Evolutionary conservation across 2,797 vertebrate genomes (phyloP).

Genomic region (Iguana delicatissima): DNA sequence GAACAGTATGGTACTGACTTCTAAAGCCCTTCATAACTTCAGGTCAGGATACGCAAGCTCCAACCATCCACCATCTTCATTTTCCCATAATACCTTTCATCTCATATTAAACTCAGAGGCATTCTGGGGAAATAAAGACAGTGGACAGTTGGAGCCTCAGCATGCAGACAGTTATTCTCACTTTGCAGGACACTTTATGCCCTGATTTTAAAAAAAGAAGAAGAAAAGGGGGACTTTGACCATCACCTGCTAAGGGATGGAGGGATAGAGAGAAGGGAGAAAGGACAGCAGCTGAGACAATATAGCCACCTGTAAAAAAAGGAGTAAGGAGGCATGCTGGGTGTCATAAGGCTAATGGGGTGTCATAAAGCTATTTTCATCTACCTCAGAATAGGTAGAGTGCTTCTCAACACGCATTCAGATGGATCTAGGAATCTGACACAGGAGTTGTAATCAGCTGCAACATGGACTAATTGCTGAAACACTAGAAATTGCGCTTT

Average conservation of each 20-base stretch:
- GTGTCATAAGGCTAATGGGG: not conserved
- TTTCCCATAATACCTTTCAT: not conserved
- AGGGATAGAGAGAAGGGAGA: not conserved
- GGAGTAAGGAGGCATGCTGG: not conserved
- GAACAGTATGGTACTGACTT: not conserved
- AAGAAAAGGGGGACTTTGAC: not conserved
- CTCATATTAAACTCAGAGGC: not conserved
- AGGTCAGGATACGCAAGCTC: not conserved
- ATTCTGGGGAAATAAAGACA: not conserved
- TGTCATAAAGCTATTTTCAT: not conserved
- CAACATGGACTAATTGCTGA: not conserved
- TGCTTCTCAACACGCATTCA: not conserved
- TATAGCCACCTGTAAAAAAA: not conserved
- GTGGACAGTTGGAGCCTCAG: not conserved
- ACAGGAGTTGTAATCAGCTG: not conserved
- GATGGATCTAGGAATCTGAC: not conserved
- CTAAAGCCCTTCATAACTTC: not conserved
- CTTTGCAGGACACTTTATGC: not conserved
- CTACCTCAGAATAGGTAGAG: not conserved
- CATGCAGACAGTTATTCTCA: not conserved
- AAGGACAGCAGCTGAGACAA: not conserved
- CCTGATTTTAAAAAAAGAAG: not conserved
- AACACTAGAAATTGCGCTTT: not conserved
- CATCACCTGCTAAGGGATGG: not conserved
- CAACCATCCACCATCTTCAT: not conserved